Base-by-base conservation (phyloP, 2,888 invertebrate species). In the Mimumesa dahlbomi region DNA sequence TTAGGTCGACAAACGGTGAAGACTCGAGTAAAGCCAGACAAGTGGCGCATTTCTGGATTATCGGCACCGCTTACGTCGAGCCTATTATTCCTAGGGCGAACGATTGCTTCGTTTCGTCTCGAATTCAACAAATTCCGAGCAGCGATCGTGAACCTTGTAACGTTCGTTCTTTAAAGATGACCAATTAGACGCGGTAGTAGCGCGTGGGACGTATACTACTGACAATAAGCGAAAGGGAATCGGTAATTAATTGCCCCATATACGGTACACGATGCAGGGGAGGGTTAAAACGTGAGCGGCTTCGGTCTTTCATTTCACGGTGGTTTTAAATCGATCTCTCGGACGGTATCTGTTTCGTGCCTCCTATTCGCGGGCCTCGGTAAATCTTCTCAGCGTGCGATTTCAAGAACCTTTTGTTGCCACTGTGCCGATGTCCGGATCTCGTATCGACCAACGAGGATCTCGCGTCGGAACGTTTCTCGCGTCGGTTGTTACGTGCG, bases 301-400 rank as follows among this genome's bases (percentile, higher is more conserved):
- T 38, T 16, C 54, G 65, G 29, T 57, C 54, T 42, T 66, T 71
- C 59, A 75, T 75, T 75, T 75, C 75, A 71, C 61, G 74, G 63
- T 67, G 52, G 52, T 56, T 70, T 75, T 61, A 64, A 74, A 66
- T 69, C 68, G 46, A 50, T 40, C 50, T 50, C 42, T 50, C 9
- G 14, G n/a, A 38, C 53, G 34, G 19, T 58, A 31, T 59, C 49
- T 13, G 9, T 25, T 18, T 49, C 19, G 43, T 13, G 19, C 36
- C 18, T 16, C 16, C 16, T 19, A 45, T 18, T 42, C n/a, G 11
- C 58, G 43, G 22, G 48, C 21, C 9, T 11, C 31, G 31, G 16
- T 42, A 29, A 50, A 42, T 49, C 49, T 59, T 14, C 11, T 16
- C 18, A 3, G 18, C n/a, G 43, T 5, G 9, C 14, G 29, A 42